A percentile compares a stretch with the other conserved stretches of the same genome.
These are phyloP conservation scores for Rhopilema esculentum DNA, from an alignment of 30 jellyfish, hydroid and myxozoan species.

Conservation along the genomic window DNA sequence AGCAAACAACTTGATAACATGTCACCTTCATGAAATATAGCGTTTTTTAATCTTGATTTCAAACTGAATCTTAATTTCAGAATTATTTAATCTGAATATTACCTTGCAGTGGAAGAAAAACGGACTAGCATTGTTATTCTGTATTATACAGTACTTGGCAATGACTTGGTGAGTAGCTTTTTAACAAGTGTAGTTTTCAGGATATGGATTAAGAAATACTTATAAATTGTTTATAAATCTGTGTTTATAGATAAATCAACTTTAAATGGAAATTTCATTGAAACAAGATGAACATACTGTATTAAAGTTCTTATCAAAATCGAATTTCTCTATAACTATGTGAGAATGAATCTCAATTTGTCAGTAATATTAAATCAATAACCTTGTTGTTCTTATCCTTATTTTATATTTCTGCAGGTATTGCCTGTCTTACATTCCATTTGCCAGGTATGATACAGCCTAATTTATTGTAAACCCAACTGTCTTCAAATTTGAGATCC, in stretches of 20 bases:
- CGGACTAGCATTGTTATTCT: conserved; percentile 79
- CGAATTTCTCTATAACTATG: neutral
- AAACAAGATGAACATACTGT: too few species aligned
- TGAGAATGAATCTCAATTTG: neutral
- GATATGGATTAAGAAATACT: too few species aligned
- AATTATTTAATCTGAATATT: neutral
- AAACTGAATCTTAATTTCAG: neutral
- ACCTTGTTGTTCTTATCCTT: too few species aligned
- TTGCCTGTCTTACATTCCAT: conserved; percentile 91
- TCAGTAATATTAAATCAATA: too few species aligned
- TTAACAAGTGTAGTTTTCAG: too few species aligned
- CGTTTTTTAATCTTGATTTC: too few species aligned
- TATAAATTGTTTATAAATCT: too few species aligned
- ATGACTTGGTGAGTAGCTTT: conserved; percentile 81
- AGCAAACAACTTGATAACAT: too few species aligned
- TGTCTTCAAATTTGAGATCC: too few species aligned
- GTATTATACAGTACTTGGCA: conserved; percentile 88
- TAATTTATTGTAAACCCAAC: too few species aligned
- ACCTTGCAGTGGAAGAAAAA: conserved; percentile 88
- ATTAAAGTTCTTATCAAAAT: neutral
- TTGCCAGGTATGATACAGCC: conserved; percentile 79
- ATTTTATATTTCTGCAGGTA: conserved; percentile 72
- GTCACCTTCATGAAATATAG: neutral
- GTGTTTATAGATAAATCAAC: too few species aligned
- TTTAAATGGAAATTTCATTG: too few species aligned